Base-by-base conservation (phyloP, 64 coral and sea anemone genomes). In the Porites lutea region DNA sequence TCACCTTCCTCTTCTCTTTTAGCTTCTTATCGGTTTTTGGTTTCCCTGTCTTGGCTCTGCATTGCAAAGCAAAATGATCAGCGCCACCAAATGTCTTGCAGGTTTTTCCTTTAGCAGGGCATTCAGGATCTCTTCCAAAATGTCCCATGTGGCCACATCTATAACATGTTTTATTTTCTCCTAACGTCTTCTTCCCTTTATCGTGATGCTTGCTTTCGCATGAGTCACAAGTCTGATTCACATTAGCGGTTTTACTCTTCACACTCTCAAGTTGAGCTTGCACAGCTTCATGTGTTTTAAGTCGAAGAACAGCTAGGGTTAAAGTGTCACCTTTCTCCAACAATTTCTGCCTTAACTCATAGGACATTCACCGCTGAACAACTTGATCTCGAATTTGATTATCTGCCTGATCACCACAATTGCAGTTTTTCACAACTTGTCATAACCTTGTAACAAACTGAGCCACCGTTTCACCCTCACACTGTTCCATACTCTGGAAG, bases 21-120 rank as follows among this genome's bases (percentile, higher is more conserved):
- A n/a, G n/a, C n/a, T n/a, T n/a, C n/a, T n/a, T n/a, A n/a, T n/a
- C n/a, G n/a, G n/a, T n/a, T n/a, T n/a, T n/a, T n/a, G n/a, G n/a
- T n/a, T n/a, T n/a, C n/a, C n/a, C n/a, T n/a, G n/a, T n/a, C n/a
- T n/a, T n/a, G n/a, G n/a, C n/a, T n/a, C n/a, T n/a, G n/a, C n/a
- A n/a, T n/a, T n/a, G n/a, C n/a, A n/a, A n/a, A n/a, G n/a, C 87
- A 76, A 89, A 89, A 18, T 89, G 73, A 65, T 89, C 88, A 45
- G 60, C 79, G 13, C 74, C 47, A 2, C 74, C 19, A 78, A 74
- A 89, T 60, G 79, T 89, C 45, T 48, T 74, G 19, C 74, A 89
- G 1, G 72, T 76, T 62, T 89, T 78, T 14, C 88, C 88, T 79
- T 19, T 89, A n/a, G 88, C 88, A 18, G 88, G 74, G 57, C 75